These are phyloP conservation scores for Eolophus roseicapilla DNA, from an alignment of 2,113 vertebrate species.

Conservation along the genomic window DNA sequence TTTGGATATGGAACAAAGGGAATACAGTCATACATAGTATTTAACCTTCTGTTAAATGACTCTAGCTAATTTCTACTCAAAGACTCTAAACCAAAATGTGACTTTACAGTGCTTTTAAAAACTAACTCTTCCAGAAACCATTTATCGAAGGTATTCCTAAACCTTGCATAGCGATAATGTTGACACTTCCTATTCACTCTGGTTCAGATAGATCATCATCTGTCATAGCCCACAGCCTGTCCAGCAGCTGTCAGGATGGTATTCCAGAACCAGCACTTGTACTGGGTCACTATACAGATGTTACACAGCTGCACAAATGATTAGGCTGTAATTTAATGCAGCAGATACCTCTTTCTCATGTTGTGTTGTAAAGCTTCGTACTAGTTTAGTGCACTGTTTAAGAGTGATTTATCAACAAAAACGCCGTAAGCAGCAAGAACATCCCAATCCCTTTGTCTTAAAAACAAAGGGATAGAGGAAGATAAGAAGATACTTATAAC, in stretches of 20 bases:
- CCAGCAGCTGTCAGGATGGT: not conserved
- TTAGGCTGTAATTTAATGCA: not conserved
- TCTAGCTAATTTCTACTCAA: not conserved
- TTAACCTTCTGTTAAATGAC: not conserved
- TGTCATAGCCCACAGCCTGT: not conserved
- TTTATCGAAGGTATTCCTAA: not conserved
- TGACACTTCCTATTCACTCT: not conserved
- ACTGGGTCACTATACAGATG: accelerated
- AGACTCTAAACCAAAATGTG: not conserved
- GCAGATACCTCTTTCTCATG: not conserved
- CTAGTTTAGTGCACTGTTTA: not conserved
- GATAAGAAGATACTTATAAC: not conserved
- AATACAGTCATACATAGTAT: not conserved
- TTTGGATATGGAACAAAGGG: not conserved
- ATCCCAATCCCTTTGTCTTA: not conserved
- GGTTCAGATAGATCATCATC: not conserved
- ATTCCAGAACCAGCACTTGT: not conserved
- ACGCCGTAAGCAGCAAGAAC: not conserved
- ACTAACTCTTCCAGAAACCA: not conserved
- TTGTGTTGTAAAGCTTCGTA: not conserved
- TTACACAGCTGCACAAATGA: not conserved
- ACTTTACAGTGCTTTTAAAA: not conserved
- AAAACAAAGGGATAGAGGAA: not conserved
- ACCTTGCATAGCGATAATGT: not conserved
- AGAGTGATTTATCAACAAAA: not conserved